Evolutionary conservation across 2,888 invertebrate genomes (phyloP).

Genomic region (Noctua pronuba): DNA sequence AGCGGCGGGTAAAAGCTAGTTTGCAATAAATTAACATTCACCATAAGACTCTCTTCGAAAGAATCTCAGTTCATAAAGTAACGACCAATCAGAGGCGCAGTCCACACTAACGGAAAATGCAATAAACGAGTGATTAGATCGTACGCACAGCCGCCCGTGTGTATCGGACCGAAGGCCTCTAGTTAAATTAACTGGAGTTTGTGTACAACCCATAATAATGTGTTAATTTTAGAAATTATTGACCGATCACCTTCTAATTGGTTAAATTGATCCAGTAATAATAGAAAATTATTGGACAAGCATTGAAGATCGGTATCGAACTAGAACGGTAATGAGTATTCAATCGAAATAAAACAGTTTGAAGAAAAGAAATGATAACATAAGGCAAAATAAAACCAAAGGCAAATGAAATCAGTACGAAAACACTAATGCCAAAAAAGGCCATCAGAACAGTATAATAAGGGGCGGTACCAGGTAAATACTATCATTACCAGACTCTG

Average conservation of each 20-base stretch:
- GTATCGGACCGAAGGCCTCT: slow-evolving; percentile 59
- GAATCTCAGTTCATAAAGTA: slow-evolving; percentile 48
- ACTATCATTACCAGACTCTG: neutral
- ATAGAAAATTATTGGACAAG: slow-evolving; percentile 2
- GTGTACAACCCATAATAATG: slow-evolving; percentile 40
- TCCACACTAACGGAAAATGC: slow-evolving; percentile 62
- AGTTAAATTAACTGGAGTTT: slow-evolving; percentile 58
- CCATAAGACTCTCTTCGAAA: slow-evolving; percentile 30
- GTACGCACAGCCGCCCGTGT: slow-evolving; percentile 61
- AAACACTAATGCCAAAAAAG: neutral
- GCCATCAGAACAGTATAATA: neutral
- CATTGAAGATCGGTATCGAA: neutral
- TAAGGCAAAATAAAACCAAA: neutral
- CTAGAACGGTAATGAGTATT: slow-evolving; percentile 6
- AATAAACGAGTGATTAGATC: slow-evolving; percentile 59
- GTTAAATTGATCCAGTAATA: slow-evolving; percentile 9
- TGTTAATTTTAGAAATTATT: slow-evolving; percentile 46
- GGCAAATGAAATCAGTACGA: neutral
- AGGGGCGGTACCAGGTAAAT: neutral
- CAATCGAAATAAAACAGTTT: neutral
- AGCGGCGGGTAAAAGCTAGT: no score
- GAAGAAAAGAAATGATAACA: neutral
- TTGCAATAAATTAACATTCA: slow-evolving; percentile 24
- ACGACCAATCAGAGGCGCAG: slow-evolving; percentile 28
- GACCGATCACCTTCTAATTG: slow-evolving; percentile 10